These are phyloP conservation scores for Chaetura pelagica DNA, from an alignment of 2,113 vertebrate genomes.

Conservation along the genomic window DNA sequence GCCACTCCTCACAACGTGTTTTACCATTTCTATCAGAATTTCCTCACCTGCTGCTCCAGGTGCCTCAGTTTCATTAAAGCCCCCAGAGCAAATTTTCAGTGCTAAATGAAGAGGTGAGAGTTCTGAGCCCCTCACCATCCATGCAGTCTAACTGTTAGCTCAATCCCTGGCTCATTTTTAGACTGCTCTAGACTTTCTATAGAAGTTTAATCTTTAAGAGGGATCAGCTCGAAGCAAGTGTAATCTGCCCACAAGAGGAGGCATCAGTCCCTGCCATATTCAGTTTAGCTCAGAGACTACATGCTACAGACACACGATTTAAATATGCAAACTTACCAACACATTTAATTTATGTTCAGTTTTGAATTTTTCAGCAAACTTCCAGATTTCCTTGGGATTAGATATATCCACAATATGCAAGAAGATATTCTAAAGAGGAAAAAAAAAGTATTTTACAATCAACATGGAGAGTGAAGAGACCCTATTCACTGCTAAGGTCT, in stretches of 20 bases:
- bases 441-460: background rate
- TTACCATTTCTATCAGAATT: background rate
- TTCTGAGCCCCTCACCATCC: background rate
- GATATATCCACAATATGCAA: conserved; percentile 86
- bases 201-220: background rate
- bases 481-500: background rate
- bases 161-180: background rate
- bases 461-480: background rate
- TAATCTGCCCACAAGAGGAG: background rate
- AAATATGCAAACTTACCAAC: conserved; percentile 69
- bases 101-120: background rate
- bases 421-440: conserved; percentile 77
- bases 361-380: conserved; percentile 82
- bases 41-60: background rate
- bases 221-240: background rate
- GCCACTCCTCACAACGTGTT: background rate
- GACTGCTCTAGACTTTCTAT: background rate
- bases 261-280: background rate
- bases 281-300: background rate
- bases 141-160: background rate
- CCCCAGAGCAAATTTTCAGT: background rate
- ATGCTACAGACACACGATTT: background rate
- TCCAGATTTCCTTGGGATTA: conserved; percentile 81
- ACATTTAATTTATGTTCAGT: conserved; percentile 79
- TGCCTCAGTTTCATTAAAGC: background rate